Evolutionary conservation across 2,797 vertebrate species (phyloP), one percentile per base, ranked within the genome.

Genomic region (Paramormyrops hopkinsi): DNA sequence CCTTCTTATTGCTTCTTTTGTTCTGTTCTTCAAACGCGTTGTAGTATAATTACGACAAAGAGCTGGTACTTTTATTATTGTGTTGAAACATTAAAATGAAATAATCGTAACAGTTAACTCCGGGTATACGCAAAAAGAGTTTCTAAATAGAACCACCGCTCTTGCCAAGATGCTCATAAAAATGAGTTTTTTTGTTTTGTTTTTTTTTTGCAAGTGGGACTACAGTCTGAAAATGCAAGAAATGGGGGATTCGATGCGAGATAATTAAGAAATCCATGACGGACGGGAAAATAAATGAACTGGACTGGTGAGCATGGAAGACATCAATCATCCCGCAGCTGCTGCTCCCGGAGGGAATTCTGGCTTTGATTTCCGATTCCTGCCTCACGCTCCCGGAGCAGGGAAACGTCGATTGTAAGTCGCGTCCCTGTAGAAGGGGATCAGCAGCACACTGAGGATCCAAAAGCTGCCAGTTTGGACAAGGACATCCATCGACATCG

Each of bases 191-290:
- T n/a, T 73, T 37, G 1, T 69, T 56, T 17, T 54, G 2, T 73
- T 73, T 37, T 37, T 46, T n/a, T n/a, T 44, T 14, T 53, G 33
- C 2, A 14, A 17, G 33, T 29, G 33, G 33, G 19, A 51, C 12
- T 53, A 69, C 50, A 84, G 83, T 19, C 82, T 37, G 82, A 56
- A 51, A 85, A 85, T 50, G 41, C 46, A 7, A n/a, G 54, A 87
- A 59, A 37, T 56, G 82, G 11, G 17, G 88, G 85, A 76, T 86
- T 48, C 83, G 37, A 87, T 89, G 54, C 50, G 11, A 86, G 50
- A 89, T 89, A 79, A 89, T 89, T 87, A 89, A 87, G 69, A 79
- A 84, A 87, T 89, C 89, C 62, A 79, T 87, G 89, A 89, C 69
- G 84, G 89, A 89, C 17, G 25, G 33, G 62, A 62, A 65, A 87